phyloP scores from a whole-genome alignment of 2,797 vertebrate genomes.

The Pipistrellus kuhlii region DNA sequence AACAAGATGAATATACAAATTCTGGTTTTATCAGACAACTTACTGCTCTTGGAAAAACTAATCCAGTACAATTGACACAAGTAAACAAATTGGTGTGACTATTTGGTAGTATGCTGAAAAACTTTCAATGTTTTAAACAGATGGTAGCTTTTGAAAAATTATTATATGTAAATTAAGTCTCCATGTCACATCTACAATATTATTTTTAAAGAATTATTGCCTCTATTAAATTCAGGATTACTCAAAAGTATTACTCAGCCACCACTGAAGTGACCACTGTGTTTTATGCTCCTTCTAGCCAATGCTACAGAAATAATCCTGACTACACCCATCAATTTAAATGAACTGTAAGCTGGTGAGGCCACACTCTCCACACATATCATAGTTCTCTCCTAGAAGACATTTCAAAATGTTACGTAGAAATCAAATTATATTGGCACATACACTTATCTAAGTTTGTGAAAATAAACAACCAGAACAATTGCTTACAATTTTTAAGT shows the following conservation, averaged over 20 bases:
- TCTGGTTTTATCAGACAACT: conserved; percentile 55
- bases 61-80: conserved; percentile 29
- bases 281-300: not conserved
- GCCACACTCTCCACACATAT: not conserved
- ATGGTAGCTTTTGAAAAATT: not conserved
- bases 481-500: conserved; percentile 36
- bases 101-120: conserved; percentile 1
- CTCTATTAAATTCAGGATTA: not conserved
- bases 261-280: not conserved
- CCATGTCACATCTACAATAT: not conserved
- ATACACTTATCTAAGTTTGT: conserved; percentile 3
- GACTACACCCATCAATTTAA: not conserved
- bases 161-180: not conserved
- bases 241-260: conserved; percentile 1
- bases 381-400: conserved; percentile 58
- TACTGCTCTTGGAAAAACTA: conserved; percentile 61
- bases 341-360: not conserved
- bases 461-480: conserved; percentile 48
- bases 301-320: not conserved
- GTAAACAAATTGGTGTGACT: conserved; percentile 11
- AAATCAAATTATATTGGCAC: conserved; percentile 45
- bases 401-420: conserved; percentile 63
- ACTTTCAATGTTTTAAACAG: conserved; percentile 14
- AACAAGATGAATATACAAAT: conserved; percentile 17
- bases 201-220: conserved; percentile 34